Percentiles rank a stretch among this genome's conserved stretches.
These are phyloP conservation scores for Todiramphus saurophagus DNA, from an alignment of 2,113 vertebrate species.

Conservation along the genomic window DNA sequence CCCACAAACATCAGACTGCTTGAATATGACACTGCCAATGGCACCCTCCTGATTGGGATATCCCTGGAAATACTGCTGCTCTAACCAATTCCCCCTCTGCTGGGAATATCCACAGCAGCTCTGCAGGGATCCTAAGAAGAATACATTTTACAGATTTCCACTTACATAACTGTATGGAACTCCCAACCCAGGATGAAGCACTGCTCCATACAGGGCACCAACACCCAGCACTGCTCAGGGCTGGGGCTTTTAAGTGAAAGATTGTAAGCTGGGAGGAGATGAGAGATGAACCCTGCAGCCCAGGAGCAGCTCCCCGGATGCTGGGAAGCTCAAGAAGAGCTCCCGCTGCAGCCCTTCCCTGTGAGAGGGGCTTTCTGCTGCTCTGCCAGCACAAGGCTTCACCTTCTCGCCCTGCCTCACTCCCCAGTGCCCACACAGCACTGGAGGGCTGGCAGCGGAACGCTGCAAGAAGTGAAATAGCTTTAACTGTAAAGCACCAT, in stretches of 20 bases:
- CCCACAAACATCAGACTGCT: not conserved
- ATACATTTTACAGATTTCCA: not conserved
- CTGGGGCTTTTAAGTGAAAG: not conserved
- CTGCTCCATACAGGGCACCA: not conserved
- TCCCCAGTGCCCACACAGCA: not conserved
- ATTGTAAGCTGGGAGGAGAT: too few species aligned
- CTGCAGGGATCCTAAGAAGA: not conserved
- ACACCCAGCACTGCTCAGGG: not conserved
- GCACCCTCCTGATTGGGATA: not conserved
- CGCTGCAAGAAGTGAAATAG: not conserved
- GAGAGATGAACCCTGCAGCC: not conserved
- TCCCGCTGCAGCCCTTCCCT: too few species aligned
- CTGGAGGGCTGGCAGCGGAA: not conserved
- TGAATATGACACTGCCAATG: not conserved
- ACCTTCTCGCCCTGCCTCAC: accelerated
- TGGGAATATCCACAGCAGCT: not conserved
- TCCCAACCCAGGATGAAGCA: not conserved
- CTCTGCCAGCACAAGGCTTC: not conserved
- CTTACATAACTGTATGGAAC: accelerated
- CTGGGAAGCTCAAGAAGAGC: not conserved
- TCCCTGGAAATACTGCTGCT: not conserved
- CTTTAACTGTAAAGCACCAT: not conserved
- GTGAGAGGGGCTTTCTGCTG: not conserved
- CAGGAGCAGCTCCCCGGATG: not conserved
- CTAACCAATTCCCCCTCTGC: not conserved